Evolutionary conservation across 2,113 vertebrate genomes (phyloP), one percentile per base, ranked within the genome.

Genomic region (Ifrita kowaldi): DNA sequence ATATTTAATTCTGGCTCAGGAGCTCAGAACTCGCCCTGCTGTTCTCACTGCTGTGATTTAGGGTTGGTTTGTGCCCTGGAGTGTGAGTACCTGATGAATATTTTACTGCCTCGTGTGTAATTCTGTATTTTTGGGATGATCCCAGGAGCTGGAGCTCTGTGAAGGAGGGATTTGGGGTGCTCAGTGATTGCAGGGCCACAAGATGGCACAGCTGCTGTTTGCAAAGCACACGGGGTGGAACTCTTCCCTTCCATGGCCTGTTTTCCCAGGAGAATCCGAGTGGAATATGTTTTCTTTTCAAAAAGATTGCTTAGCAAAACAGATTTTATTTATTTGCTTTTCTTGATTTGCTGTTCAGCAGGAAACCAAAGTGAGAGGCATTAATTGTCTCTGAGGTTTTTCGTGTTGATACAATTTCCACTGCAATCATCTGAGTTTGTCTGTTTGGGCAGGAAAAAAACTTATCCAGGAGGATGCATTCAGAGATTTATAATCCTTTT

Each of bases 131-230:
- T 47, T 50, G 44, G 63, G 67, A n/a, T 4, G 30, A 11, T 19
- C 10, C 2, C 14, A 37, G 57, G 57, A 75, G 32, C 26, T 20
- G 77, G 16, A 82, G 63, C 52, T 67, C 33, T 33, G 16, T 15
- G 24, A 7, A 13, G 56, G 60, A 69, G 23, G 12, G 16, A 2
- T 4, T 30, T 62, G n/a, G n/a, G 78, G 21, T 42, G 87, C 42
- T 76, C 41, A 3, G 55, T 23, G 79, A 1, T 2, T 33, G 35
- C 79, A 69, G 71, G 13, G 71, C 97, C 98, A 94, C 97, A 50
- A 97, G 98, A 35, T 97, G 98, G 98, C 97, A 95, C 5, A 50
- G 87, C 85, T 96, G 96, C 83, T 19, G 47, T 55, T 96, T 82
- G 57, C 52, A 79, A 30, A 85, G 76, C 35, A 59, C 57, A 21